A percentile compares a stretch with the other conserved stretches of the same genome.
phyloP scores from a whole-genome alignment of 1,140 invertebrate species.

The Hylaeus volcanicus region DNA sequence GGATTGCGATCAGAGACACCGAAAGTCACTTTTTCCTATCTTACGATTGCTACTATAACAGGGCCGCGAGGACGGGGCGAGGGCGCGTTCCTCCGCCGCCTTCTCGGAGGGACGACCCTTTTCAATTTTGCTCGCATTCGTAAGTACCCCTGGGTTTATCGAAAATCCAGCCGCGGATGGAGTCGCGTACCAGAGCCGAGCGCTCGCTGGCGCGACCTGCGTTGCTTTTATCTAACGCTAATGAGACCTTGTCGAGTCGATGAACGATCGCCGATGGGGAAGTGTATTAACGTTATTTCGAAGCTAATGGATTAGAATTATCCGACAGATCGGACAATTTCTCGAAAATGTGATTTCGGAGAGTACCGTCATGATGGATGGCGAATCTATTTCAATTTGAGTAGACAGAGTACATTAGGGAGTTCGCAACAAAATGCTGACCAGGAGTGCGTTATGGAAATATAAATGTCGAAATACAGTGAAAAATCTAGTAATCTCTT shows the following conservation, averaged over 20 bases:
- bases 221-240: constrained; percentile 8
- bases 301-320: constrained; percentile 19
- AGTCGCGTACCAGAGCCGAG: constrained; percentile 4
- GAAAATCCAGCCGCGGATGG: neutral
- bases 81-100: neutral
- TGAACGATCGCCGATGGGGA: constrained; percentile 4
- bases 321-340: neutral
- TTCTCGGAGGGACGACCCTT: constrained; percentile 1
- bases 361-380: neutral
- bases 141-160: constrained; percentile 10
- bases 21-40: constrained; percentile 50
- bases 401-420: no score
- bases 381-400: no score
- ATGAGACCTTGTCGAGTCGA: neutral
- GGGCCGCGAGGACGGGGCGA: constrained; percentile 2
- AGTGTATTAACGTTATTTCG: neutral
- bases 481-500: no score
- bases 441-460: no score
- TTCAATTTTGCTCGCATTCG: constrained; percentile 37
- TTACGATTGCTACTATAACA: constrained; percentile 38
- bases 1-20: constrained; percentile 62
- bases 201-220: no score
- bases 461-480: no score
- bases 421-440: no score
- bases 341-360: neutral